phyloP scores from a whole-genome alignment of 2,797 vertebrate species.

The Scarus forsteni region DNA sequence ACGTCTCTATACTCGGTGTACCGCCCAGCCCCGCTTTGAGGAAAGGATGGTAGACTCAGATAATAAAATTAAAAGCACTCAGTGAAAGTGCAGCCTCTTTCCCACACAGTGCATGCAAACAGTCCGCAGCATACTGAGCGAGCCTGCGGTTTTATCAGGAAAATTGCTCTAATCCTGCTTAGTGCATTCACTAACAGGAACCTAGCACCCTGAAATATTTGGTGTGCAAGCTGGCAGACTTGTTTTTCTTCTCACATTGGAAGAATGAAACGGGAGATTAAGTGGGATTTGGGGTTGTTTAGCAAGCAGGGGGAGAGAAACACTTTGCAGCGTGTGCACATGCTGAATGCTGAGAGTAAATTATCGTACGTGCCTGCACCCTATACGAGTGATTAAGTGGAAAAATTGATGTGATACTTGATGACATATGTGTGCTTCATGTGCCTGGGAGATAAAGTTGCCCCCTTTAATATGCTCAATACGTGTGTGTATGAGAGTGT shows the following conservation, averaged over 20 bases:
- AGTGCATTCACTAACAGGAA: slow-evolving; percentile 65
- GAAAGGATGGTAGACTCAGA: slow-evolving; percentile 7
- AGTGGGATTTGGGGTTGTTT: slow-evolving; percentile 59
- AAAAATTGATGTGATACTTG: slow-evolving; percentile 48
- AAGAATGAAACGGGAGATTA: slow-evolving; percentile 66
- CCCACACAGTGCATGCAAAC: slow-evolving; percentile 14
- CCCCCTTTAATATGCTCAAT: slow-evolving; percentile 29
- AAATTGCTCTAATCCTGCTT: slow-evolving; percentile 72
- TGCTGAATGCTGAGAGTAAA: slow-evolving; percentile 14
- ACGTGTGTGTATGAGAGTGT: slow-evolving; percentile 2
- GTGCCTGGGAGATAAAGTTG: slow-evolving; percentile 45
- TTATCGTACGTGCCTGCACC: slow-evolving; percentile 1
- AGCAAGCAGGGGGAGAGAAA: slow-evolving; percentile 25
- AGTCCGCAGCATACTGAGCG: slow-evolving; percentile 16
- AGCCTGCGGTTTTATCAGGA: slow-evolving; percentile 53
- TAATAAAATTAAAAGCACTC: slow-evolving; percentile 54
- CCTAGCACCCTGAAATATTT: slow-evolving; percentile 67
- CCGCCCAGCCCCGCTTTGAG: too few species aligned
- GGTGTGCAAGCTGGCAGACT: slow-evolving; percentile 41
- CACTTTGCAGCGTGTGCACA: slow-evolving; percentile 23
- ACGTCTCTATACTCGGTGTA: too few species aligned
- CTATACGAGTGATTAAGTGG: slow-evolving; percentile 19
- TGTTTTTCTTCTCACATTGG: slow-evolving; percentile 48
- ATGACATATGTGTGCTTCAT: slow-evolving; percentile 51
- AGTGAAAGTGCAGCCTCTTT: slow-evolving; percentile 38